Percentiles rank a stretch among this genome's conserved stretches.
These are phyloP conservation scores for Paramormyrops hopkinsi DNA, from an alignment of 2,797 vertebrate genomes.

Conservation along the genomic window DNA sequence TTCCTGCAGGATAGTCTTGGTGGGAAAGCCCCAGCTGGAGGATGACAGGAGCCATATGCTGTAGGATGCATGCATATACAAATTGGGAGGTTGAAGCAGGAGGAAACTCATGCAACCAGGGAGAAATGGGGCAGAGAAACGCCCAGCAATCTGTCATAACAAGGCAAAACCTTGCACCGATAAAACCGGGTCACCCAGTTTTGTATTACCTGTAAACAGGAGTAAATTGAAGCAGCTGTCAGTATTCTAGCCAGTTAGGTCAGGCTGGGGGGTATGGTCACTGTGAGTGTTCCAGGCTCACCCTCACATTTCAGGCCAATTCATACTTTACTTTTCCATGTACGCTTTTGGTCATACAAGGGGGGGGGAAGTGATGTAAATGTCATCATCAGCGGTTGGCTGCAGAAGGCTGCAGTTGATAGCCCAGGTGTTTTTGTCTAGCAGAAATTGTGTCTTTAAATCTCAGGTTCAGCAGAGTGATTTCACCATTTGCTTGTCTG, in stretches of 20 bases:
- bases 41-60: neutral
- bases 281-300: neutral
- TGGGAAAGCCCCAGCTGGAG: neutral
- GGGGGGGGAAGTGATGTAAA: neutral
- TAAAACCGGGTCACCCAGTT: neutral
- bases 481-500: neutral
- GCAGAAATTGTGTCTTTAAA: neutral
- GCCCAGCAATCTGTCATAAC: neutral
- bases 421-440: neutral
- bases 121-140: neutral
- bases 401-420: neutral
- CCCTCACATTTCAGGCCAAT: neutral
- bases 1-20: neutral
- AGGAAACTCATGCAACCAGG: neutral
- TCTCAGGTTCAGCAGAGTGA: neutral
- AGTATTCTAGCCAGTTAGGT: neutral
- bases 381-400: neutral
- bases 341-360: neutral
- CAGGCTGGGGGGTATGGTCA: neutral
- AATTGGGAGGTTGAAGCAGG: neutral
- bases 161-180: neutral
- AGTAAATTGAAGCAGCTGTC: neutral
- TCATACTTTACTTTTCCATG: neutral
- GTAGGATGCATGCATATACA: neutral
- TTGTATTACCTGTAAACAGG: neutral